Evolutionary conservation across 2,113 vertebrate genomes (phyloP).

Genomic region (Pardalotus punctatus): DNA sequence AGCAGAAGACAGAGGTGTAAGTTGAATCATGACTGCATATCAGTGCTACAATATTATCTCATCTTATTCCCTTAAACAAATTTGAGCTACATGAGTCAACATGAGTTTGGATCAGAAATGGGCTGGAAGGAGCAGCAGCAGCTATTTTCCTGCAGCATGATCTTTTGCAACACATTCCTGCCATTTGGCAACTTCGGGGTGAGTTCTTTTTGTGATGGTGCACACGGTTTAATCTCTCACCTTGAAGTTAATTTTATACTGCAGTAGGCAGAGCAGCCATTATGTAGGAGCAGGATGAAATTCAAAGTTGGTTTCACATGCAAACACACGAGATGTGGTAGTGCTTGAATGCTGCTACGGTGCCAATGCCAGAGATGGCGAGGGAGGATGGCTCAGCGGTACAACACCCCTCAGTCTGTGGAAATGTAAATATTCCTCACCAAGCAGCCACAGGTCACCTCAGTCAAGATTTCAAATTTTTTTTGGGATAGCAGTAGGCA

Average conservation of each 20-base stretch:
- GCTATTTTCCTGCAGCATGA: neutral
- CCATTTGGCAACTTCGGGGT: neutral
- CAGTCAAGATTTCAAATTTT: neutral
- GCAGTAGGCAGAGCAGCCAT: constrained; percentile 20
- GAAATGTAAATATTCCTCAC: neutral
- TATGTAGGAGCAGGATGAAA: neutral
- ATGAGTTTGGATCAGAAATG: neutral
- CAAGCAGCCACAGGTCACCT: neutral
- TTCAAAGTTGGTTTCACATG: neutral
- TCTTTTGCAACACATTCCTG: neutral
- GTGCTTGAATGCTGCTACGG: fast-evolving
- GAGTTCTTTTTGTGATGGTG: neutral
- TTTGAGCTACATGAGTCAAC: neutral
- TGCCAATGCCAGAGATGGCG: neutral
- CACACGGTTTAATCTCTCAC: constrained; percentile 34
- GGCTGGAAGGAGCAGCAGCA: neutral
- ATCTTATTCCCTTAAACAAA: neutral
- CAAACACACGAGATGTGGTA: neutral
- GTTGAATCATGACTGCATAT: neutral
- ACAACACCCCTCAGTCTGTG: neutral
- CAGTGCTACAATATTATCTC: neutral
- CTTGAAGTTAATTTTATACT: constrained; percentile 52
- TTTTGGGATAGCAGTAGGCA: neutral
- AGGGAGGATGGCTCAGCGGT: neutral
- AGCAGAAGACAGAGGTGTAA: neutral